Percentiles rank a stretch among this genome's conserved stretches.
phyloP scores from a whole-genome alignment of 2,797 vertebrate species.

The Loris lydekkerianus region DNA sequence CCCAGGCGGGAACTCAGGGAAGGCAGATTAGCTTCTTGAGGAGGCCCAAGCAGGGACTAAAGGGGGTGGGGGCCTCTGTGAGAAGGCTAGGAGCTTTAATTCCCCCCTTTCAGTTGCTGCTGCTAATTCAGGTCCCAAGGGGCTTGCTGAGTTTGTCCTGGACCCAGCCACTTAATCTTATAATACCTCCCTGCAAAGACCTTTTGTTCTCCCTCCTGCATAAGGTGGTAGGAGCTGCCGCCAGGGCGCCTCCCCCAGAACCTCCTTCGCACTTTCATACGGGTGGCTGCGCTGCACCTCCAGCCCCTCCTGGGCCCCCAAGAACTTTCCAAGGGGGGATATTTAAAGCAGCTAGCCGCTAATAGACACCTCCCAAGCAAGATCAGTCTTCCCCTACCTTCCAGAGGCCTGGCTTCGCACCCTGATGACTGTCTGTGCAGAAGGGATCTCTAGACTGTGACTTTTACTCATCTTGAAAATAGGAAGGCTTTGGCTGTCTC shows the following conservation, averaged over 20 bases:
- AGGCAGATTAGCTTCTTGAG: constrained; percentile 71
- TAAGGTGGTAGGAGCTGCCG: constrained; percentile 59
- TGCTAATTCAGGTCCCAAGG: constrained; percentile 77
- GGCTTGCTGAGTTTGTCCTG: constrained; percentile 80
- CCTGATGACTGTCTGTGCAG: not conserved
- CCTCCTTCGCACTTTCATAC: not conserved
- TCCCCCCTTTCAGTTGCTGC: constrained; percentile 79
- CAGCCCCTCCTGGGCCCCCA: not conserved
- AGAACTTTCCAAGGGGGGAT: not conserved
- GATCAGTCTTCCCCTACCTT: not conserved
- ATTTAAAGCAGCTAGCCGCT: not conserved
- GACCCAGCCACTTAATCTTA: constrained; percentile 78
- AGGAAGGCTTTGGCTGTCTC: not conserved
- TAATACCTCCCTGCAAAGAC: constrained; percentile 81
- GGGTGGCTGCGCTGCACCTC: not conserved
- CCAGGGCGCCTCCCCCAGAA: not conserved
- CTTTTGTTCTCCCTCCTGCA: constrained; percentile 80
- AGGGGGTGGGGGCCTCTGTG: not conserved
- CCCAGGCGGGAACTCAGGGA: constrained; percentile 65
- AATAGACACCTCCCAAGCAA: not conserved
- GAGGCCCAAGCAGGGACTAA: constrained; percentile 63
- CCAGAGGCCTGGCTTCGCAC: not conserved
- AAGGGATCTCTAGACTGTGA: not conserved
- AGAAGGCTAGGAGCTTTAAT: constrained; percentile 77
- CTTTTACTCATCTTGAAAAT: not conserved